phyloP scores from a whole-genome alignment of 2,797 vertebrate species.

The Leptoclinus maculatus region DNA sequence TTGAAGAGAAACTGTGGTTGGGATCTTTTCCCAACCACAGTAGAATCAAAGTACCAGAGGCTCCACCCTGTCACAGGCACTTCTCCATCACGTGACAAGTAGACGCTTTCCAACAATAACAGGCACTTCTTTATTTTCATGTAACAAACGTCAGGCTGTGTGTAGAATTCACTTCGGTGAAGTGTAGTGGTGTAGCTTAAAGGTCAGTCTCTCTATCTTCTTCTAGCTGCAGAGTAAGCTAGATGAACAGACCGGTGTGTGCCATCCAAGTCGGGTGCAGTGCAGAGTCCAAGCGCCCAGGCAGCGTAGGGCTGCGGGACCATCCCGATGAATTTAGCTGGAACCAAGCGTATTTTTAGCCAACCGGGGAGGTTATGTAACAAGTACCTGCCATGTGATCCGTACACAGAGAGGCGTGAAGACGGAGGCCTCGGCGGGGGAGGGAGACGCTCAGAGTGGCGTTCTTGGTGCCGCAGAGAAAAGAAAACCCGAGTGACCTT shows the following conservation, averaged over 20 bases:
- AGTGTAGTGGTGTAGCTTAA: constrained; percentile 21
- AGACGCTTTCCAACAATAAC: constrained; percentile 2
- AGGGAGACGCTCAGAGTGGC: constrained; percentile 23
- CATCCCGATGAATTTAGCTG: constrained; percentile 74
- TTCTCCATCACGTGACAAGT: constrained; percentile 15
- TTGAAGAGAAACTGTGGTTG: constrained; percentile 31
- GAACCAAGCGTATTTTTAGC: constrained; percentile 82
- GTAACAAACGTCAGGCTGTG: background rate
- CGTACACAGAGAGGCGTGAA: constrained; percentile 46
- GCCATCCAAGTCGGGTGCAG: constrained; percentile 39
- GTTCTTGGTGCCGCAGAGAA: constrained; percentile 23
- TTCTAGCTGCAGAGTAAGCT: constrained; percentile 32
- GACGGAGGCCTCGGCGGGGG: constrained; percentile 31
- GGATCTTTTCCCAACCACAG: constrained; percentile 11
- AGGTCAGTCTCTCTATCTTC: constrained; percentile 29
- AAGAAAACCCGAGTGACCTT: constrained; percentile 51
- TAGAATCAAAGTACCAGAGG: background rate
- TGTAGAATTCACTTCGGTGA: background rate
- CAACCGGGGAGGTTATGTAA: constrained; percentile 75
- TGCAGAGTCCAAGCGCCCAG: constrained; percentile 45
- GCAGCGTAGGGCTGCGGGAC: constrained; percentile 40
- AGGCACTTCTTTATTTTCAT: background rate
- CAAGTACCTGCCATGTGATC: constrained; percentile 80
- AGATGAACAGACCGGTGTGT: constrained; percentile 67
- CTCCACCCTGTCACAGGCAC: background rate